Evolutionary conservation across 2,797 vertebrate genomes (phyloP).

Genomic region (Podargus strigoides): DNA sequence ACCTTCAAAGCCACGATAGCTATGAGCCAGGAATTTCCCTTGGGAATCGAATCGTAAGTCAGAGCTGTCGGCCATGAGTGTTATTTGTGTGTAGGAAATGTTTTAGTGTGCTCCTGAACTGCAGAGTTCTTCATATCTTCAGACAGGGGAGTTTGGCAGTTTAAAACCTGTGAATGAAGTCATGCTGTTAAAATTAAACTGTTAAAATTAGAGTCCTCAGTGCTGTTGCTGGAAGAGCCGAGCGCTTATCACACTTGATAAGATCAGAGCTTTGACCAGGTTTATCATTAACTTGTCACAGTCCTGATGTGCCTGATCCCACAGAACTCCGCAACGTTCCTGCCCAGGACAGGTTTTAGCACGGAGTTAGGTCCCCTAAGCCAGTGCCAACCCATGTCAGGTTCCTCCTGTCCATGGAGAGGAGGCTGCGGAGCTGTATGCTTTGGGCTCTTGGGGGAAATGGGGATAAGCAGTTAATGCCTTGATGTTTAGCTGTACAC

Average conservation of each 20-base stretch:
- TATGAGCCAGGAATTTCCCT: constrained; percentile 98
- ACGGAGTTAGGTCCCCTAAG: background rate
- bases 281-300: background rate
- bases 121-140: background rate
- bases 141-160: too few relatives aligned
- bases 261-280: background rate
- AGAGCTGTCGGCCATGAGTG: fast-evolving
- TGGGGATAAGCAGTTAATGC: fast-evolving
- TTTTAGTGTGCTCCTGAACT: background rate
- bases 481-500: background rate
- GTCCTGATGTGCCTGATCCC: background rate
- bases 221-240: background rate
- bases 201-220: background rate
- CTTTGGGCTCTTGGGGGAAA: background rate
- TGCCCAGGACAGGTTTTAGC: background rate
- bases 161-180: background rate
- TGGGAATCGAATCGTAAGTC: constrained; percentile 96
- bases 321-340: fast-evolving
- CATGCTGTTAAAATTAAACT: background rate
- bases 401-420: fast-evolving
- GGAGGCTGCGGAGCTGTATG: background rate
- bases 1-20: constrained; percentile 98
- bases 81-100: background rate
- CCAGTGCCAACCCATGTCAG: fast-evolving
- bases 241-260: fast-evolving